A percentile compares a stretch with the other conserved stretches of the same genome.
Conservation (phyloP, 2,113 vertebrate species). For the Peromyscus maniculatus region DNA sequence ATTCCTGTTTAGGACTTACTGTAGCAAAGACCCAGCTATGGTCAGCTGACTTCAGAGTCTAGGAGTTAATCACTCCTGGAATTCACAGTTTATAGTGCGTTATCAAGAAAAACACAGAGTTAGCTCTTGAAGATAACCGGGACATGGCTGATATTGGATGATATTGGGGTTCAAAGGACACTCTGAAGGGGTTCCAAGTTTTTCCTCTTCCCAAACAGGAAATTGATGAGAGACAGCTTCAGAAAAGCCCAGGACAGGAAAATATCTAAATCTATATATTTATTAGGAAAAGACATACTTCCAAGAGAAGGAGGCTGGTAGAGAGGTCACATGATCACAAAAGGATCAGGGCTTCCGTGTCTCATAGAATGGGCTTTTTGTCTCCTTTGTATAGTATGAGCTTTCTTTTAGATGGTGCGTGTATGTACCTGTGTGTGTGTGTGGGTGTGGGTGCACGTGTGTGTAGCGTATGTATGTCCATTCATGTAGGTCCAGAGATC, state of each 20-base stretch:
- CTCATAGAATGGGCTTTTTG: not conserved
- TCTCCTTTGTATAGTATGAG: not conserved
- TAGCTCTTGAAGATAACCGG: not conserved
- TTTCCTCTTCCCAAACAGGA: not conserved
- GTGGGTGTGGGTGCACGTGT: rapidly evolving
- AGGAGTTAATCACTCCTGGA: not conserved
- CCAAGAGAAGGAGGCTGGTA: not conserved
- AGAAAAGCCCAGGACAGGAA: not conserved
- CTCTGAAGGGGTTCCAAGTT: not conserved
- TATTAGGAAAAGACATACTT: not conserved
- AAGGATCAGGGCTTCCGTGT: not conserved
- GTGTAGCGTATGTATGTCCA: not conserved
- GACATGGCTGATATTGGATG: not conserved
- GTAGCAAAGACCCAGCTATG: not conserved
- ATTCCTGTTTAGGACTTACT: not conserved
- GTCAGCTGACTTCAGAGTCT: not conserved
- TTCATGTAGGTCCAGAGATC: not conserved
- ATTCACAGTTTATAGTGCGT: not conserved
- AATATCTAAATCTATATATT: not conserved
- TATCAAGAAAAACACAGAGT: not conserved
- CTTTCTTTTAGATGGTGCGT: not conserved
- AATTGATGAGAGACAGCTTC: not conserved
- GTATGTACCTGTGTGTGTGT: not conserved
- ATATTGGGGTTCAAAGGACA: not conserved
- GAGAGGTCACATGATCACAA: not conserved